Evolutionary conservation across 2,888 invertebrate genomes (phyloP).

Genomic region (Alviniconcha strummeri): DNA sequence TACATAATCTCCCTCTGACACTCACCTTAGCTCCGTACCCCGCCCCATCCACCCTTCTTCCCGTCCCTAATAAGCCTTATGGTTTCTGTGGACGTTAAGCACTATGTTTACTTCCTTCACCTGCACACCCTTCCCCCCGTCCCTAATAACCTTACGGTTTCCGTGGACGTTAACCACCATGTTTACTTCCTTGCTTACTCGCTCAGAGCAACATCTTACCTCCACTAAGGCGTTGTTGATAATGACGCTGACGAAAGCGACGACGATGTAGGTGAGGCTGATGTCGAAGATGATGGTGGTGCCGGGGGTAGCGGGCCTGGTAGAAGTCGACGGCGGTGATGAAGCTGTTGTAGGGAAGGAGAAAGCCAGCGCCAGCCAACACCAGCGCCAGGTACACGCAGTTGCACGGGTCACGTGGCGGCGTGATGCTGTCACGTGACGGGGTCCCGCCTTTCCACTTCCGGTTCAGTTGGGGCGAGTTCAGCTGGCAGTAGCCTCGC

Average conservation of each 20-base stretch:
- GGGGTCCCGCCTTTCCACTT: conserved; percentile 32
- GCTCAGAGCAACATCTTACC: conserved; percentile 25
- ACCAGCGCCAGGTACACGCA: conserved; percentile 85
- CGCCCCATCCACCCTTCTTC: too few relatives aligned
- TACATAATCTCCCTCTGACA: too few relatives aligned
- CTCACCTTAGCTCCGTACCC: too few relatives aligned
- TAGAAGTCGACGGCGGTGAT: conserved; percentile 96
- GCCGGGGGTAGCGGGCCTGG: conserved; percentile 81
- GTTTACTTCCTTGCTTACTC: too few relatives aligned
- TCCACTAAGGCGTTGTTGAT: conserved; percentile 90
- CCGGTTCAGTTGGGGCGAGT: conserved; percentile 31
- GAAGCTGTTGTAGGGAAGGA: conserved; percentile 94
- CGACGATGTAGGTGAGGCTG: conserved; percentile 92
- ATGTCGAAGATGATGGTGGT: conserved; percentile 93
- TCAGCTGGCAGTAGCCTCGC: conserved; percentile 43
- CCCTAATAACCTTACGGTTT: too few relatives aligned
- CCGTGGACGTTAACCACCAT: too few relatives aligned
- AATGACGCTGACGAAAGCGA: conserved; percentile 90
- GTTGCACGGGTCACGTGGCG: conserved; percentile 75
- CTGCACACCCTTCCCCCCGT: too few relatives aligned
- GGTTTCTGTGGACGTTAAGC: too few relatives aligned
- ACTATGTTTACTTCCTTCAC: too few relatives aligned
- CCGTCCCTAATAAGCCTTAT: too few relatives aligned
- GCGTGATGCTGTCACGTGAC: conserved; percentile 38
- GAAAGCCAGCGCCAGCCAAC: conserved; percentile 90